Evolutionary conservation across 2,797 vertebrate genomes (phyloP), one percentile per base, ranked within the genome.

Genomic region (Graptemys geographica): DNA sequence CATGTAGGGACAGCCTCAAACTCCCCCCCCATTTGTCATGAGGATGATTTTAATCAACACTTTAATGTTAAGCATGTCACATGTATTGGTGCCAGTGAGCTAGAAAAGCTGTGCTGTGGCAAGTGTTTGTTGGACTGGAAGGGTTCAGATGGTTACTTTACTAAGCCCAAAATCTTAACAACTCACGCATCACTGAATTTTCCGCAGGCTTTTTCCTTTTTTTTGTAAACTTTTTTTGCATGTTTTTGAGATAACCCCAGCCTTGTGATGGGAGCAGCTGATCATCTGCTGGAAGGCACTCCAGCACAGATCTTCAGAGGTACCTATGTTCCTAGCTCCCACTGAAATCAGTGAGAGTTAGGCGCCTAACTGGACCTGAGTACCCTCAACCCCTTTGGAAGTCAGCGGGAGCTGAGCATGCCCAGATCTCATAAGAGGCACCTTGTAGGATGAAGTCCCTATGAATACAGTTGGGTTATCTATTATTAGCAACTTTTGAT

Each of bases 181-280:
- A 12, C 53, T 79, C 62, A n/a, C 18, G 28, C 37, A 10, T 47
- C 47, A 56, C 9, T 0, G 5, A 13, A 27, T 25, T 83, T 51
- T 80, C 49, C 16, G 16, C 80, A 25, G 52, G n/a, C 59, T 16
- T 1, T 84, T 84, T 19, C 83, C 86, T 53, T 49, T 57, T 37
- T 44, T 18, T 5, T 31, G 82, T 88, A 81, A 87, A 18, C 49
- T 3, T 44, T 86, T 83, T 62, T 10, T 55, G 53, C 25, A 5
- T 13, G 2, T 87, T 51, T 62, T 85, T 62, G 57, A 88, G 44
- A 88, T 21, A 84, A 59, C 23, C 81, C 19, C 19, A 27, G 21
- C 16, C 4, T 41, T 0, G 0, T 5, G 2, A 27, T 87, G 47
- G 86, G 74, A 91, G 89, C 12, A 6, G 5, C 3, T 1, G 1